Evolutionary conservation across 2,113 vertebrate species (phyloP), one percentile per base, ranked within the genome.

Genomic region (Hirundichthys speculiger): DNA sequence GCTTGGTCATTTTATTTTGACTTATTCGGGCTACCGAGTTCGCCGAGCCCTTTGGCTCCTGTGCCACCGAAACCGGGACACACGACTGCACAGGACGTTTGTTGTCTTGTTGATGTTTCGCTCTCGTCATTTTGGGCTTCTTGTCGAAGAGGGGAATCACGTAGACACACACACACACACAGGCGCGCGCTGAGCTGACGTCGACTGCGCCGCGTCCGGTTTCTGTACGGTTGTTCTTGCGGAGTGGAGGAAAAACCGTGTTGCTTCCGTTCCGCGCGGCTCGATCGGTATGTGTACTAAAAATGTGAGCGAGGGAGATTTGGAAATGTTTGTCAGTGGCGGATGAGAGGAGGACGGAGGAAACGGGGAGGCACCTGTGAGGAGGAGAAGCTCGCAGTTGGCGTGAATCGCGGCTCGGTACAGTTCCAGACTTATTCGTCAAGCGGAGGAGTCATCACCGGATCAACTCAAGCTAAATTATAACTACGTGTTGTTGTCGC

Each of bases 121-220:
- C 19, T 27, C 25, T 46, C 56, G 83, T 77, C 65, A 68, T 43
- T n/a, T 48, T 60, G 58, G 45, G 27, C 51, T 3, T 61, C 20
- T 21, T 54, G 16, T 67, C 15, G 25, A 25, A 47, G 14, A 11
- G 43, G 13, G 52, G 49, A 34, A 18, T 39, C 38, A 8, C 10
- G n/a, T 42, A 27, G 50, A 30, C 13, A 43, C 57, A 22, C 53
- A 12, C 56, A 24, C 20, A 14, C 60, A 34, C 42, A 51, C 18
- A 40, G 21, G 52, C 61, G 22, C 76, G 77, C 19, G 62, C 69
- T 62, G 75, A 78, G 65, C 62, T 88, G 85, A 88, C 88, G 89
- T 90, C 86, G 86, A 80, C 63, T 67, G 51, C 66, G 73, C 73
- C 34, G 75, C 76, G 85, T 83, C 69, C 68, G 65, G 69, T 80